Evolutionary conservation across 2,797 vertebrate genomes (phyloP), one percentile per base, ranked within the genome.

Genomic region (Thunnus albacares): DNA sequence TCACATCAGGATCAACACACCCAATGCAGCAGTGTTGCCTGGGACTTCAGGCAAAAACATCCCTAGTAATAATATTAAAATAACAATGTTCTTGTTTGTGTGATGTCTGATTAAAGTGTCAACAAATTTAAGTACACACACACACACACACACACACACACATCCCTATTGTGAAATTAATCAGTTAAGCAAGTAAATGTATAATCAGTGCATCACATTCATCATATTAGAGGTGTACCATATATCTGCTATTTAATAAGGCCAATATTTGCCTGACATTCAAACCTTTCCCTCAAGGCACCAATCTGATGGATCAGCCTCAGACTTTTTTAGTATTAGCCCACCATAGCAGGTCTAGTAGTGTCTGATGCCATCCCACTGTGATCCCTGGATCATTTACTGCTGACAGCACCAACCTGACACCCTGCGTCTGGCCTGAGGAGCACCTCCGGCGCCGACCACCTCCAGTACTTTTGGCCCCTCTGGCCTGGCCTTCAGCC

Each of bases 361-460:
- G 53, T 58, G 77, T 69, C 63, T 79, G 58, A 70, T 83, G 73
- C 60, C 72, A 74, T 74, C 53, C 56, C 41, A 49, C 68, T 65
- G 53, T 69, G 71, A 81, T 71, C 63, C 60, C 56, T 24, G 74
- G 85, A 90, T 91, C 83, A 58, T 76, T 83, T 89, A 86, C 87
- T 85, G 89, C 90, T 91, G 90, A 93, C 91, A 80, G 49, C 64
- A 61, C 81, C 84, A 88, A 90, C 86, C 81, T 75, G 89, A 91
- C 87, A 91, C 86, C 83, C 56, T 68, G 38, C 0, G 77, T 89
- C 84, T 86, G 79, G 77, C 76, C 72, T 51, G 55, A 41, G 49
- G 22, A 73, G 75, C 63, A 79, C 28, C 73, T 53, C 26, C 8
- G 82, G 89, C 80, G 81, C 84, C 84, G 8, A 56, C 58, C 70